Evolutionary conservation across 1,140 invertebrate species (phyloP).

Genomic region (Magallana gigas): DNA sequence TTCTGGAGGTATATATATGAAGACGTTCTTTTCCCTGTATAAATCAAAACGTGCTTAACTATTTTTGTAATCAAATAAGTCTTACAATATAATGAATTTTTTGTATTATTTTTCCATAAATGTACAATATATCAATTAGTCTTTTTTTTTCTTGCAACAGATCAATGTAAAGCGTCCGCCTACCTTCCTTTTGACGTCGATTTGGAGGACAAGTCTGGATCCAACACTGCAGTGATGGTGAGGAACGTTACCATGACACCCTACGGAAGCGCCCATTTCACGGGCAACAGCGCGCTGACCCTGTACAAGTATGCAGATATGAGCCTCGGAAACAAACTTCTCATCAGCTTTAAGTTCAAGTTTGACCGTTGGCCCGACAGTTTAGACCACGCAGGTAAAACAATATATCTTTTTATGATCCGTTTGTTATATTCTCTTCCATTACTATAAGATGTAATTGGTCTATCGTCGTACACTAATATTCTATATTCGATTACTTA

Average conservation of each 20-base stretch:
- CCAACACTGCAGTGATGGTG: neutral
- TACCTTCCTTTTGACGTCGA: conserved; percentile 54
- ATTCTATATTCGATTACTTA: no score
- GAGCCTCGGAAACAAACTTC: conserved; percentile 59
- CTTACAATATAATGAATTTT: no score
- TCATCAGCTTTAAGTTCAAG: conserved; percentile 62
- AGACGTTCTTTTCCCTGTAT: neutral
- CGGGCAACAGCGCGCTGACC: conserved; percentile 55
- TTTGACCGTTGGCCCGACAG: conserved; percentile 54
- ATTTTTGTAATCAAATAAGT: no score
- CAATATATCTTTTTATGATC: neutral
- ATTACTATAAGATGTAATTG: no score
- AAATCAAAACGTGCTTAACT: no score
- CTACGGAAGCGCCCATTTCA: conserved; percentile 64
- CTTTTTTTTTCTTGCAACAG: conserved; percentile 12
- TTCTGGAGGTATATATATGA: conserved; percentile 40
- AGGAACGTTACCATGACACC: conserved; percentile 54
- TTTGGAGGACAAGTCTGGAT: conserved; percentile 54
- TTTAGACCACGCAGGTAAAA: conserved; percentile 51
- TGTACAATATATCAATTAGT: neutral
- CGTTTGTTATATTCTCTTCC: no score
- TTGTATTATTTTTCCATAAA: no score
- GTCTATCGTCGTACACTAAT: no score
- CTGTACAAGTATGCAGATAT: conserved; percentile 57
- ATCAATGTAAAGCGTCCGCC: conserved; percentile 50